Percentiles rank a stretch among this genome's conserved stretches.
These are phyloP conservation scores for Tetranychus piercei DNA, from an alignment of 2,888 invertebrate species.

Conservation along the genomic window DNA sequence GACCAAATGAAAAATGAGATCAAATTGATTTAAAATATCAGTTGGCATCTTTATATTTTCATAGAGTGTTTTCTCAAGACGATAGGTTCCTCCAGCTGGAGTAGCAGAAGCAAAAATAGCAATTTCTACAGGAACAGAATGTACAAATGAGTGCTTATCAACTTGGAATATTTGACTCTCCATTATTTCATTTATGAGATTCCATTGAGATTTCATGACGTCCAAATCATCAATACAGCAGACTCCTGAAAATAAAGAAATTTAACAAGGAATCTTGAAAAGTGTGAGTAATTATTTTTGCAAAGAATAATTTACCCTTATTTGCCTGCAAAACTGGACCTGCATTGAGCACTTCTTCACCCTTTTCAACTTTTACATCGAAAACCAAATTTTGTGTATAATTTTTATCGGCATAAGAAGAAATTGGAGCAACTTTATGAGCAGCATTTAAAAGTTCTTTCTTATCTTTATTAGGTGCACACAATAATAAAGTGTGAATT, in stretches of 20 bases:
- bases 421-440: background rate
- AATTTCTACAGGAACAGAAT: background rate
- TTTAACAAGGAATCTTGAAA: too few relatives aligned
- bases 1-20: background rate
- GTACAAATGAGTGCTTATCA: background rate
- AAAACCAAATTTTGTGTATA: background rate
- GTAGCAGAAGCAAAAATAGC: background rate
- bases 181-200: background rate
- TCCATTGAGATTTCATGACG: background rate
- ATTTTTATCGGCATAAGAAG: background rate
- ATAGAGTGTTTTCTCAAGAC: background rate
- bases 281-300: too few relatives aligned
- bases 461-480: background rate
- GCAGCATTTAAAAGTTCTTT: background rate
- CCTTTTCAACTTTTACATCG: background rate
- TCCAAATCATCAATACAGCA: constrained; percentile 8
- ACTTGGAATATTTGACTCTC: background rate
- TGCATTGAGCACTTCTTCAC: background rate
- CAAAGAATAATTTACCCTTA: background rate
- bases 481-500: background rate
- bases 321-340: constrained; percentile 7
- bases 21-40: constrained; percentile 3
- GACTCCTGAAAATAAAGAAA: background rate
- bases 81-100: background rate
- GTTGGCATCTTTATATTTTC: background rate